phyloP scores from a whole-genome alignment of 64 coral and sea anemone species.

The Catalaphyllia jardinei region DNA sequence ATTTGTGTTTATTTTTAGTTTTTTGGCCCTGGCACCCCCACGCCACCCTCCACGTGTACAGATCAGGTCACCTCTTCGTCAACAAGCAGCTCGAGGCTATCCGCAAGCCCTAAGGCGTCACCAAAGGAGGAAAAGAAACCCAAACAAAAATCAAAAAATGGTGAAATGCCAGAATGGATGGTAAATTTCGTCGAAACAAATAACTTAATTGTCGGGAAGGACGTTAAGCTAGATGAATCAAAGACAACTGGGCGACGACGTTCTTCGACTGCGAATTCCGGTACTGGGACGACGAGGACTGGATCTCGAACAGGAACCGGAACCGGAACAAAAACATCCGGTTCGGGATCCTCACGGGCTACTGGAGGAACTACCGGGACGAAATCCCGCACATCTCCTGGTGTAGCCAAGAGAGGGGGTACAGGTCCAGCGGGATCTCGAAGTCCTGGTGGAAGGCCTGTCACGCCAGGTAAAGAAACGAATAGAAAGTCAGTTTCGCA shows the following conservation, averaged over 20 bases:
- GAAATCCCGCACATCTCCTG: constrained; percentile 34
- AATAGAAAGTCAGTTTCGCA: not conserved
- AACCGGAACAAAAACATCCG: constrained; percentile 24
- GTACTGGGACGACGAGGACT: not conserved
- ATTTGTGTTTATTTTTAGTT: not conserved
- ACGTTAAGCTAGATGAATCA: constrained; percentile 60
- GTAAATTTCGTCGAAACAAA: constrained; percentile 62
- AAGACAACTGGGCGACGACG: constrained; percentile 6
- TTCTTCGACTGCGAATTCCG: not conserved
- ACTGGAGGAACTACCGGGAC: not conserved
- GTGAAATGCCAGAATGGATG: constrained; percentile 79
- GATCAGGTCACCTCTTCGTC: not conserved
- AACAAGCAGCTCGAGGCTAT: not conserved
- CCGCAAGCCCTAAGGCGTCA: not conserved
- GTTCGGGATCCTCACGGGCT: not conserved
- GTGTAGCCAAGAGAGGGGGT: not conserved
- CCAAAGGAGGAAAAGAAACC: constrained; percentile 20
- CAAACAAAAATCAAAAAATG: constrained; percentile 39
- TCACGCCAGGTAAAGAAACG: not conserved
- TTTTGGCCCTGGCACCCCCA: constrained; percentile 39
- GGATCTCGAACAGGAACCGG: constrained; percentile 37
- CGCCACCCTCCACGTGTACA: constrained; percentile 7
- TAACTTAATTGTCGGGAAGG: constrained; percentile 54
- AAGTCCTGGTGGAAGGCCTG: constrained; percentile 7
- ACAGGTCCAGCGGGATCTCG: not conserved